A percentile compares a stretch with the other conserved stretches of the same genome.
phyloP scores from a whole-genome alignment of 2,888 invertebrate species.

The Sinhomidia bicolor region DNA sequence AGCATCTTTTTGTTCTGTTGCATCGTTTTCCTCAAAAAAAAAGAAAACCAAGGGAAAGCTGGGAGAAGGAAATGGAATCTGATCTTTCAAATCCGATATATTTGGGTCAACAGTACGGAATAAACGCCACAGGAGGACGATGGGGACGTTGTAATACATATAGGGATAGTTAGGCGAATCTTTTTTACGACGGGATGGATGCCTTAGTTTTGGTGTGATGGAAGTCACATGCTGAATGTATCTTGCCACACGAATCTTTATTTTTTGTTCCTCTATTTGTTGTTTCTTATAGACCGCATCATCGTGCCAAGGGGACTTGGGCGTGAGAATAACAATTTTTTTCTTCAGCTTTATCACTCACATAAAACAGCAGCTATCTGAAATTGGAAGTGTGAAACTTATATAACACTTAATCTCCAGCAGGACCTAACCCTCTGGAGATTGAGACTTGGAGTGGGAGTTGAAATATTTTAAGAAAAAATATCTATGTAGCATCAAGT shows the following conservation, averaged over 20 bases:
- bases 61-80: slow-evolving; percentile 5
- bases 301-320: not conserved
- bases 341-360: not conserved
- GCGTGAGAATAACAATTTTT: slow-evolving; percentile 37
- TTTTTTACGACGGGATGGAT: slow-evolving; percentile 21
- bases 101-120: slow-evolving; percentile 46
- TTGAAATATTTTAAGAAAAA: not conserved
- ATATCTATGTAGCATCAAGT: not conserved
- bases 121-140: slow-evolving; percentile 37
- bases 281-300: not conserved
- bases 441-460: not conserved
- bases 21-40: not conserved
- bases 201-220: not conserved
- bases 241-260: not conserved
- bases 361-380: slow-evolving; percentile 8
- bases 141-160: not conserved
- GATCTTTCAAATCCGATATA: slow-evolving; percentile 48
- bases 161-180: not conserved
- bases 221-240: slow-evolving; percentile 3
- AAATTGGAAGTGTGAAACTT: not conserved
- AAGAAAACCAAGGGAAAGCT: too few species aligned
- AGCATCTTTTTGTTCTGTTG: not conserved
- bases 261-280: not conserved
- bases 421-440: not conserved
- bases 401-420: not conserved